Evolutionary conservation across 2,797 vertebrate genomes (phyloP), one percentile per base, ranked within the genome.

Genomic region (Peromyscus melanophrys): DNA sequence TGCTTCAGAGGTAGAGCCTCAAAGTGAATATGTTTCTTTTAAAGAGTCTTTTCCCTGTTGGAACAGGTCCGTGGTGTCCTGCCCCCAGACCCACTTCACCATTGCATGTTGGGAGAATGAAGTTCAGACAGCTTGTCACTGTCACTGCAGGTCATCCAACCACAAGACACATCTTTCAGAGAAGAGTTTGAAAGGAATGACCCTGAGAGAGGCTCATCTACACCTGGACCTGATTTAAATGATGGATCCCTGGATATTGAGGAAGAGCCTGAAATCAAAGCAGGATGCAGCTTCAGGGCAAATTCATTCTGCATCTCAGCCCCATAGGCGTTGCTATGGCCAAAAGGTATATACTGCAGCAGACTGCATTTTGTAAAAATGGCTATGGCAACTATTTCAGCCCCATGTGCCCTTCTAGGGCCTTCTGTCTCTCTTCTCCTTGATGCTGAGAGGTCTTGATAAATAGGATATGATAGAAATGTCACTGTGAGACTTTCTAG

Each of bases 401-500:
- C 76, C 3, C 34, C 9, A 2, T 0, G 1, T 23, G 52, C 14
- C 71, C 37, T 94, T 90, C 71, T 63, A 85, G 76, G 81, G 89
- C 55, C 69, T 69, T 92, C 80, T 40, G 10, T 92, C 46, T 92
- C 49, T 29, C 12, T 4, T 94, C n/a, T 49, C 40, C 46, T 86
- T 77, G 65, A 52, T 40, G 37, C 40, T 80, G 55, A 13, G 4
- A 13, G 11, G 31, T 40, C 57, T 57, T 88, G 57, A 78, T 89
- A 71, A 94, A 94, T 31, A 92, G 92, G 59, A 49, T 59, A 57
- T 73, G 78, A 88, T 83, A 40, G 34, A n/a, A 92, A 63, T 85
- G 80, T 81, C 81, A 61, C 49, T 25, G 5, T 9, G 73, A 92
- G 89, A 76, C 63, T 63, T 63, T 75, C 34, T 34, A 73, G 89